These are phyloP conservation scores for Exaiptasia diaphana DNA, from an alignment of 64 coral and sea anemone genomes.

Conservation along the genomic window DNA sequence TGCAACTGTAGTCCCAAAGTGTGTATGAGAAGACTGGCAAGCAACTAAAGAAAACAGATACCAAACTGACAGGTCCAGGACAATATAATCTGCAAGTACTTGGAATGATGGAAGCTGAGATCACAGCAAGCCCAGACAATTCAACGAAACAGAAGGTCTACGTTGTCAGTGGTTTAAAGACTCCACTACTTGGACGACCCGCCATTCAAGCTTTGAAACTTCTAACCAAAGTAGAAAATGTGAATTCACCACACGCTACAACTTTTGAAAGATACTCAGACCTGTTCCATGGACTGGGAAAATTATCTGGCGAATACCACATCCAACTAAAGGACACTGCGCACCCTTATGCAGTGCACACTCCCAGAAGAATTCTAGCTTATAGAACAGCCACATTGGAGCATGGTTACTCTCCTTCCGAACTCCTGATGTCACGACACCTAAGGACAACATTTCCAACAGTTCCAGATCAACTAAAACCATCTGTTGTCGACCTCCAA, in stretches of 20 bases:
- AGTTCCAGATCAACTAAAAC: no score
- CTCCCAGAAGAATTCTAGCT: constrained; percentile 1
- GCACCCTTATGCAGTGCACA: constrained; percentile 3
- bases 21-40: no score
- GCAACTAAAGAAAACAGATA: no score
- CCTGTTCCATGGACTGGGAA: constrained; percentile 15
- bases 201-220: not conserved
- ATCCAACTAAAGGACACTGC: constrained; percentile 14
- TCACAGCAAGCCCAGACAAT: not conserved
- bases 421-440: no score
- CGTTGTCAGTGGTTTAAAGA: not conserved
- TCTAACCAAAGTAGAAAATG: not conserved
- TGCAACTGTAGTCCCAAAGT: no score
- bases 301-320: constrained; percentile 10
- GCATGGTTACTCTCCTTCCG: no score
- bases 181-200: not conserved
- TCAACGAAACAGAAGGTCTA: not conserved
- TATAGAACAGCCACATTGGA: no score
- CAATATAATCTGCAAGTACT: no score
- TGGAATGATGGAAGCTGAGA: not conserved
- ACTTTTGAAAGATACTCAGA: not conserved
- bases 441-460: no score
- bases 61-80: no score
- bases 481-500: no score
- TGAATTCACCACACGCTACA: not conserved